Percentiles rank a stretch among this genome's conserved stretches.
These are phyloP conservation scores for Trematocara macrostoma DNA, from an alignment of 2,113 vertebrate species.

Conservation along the genomic window DNA sequence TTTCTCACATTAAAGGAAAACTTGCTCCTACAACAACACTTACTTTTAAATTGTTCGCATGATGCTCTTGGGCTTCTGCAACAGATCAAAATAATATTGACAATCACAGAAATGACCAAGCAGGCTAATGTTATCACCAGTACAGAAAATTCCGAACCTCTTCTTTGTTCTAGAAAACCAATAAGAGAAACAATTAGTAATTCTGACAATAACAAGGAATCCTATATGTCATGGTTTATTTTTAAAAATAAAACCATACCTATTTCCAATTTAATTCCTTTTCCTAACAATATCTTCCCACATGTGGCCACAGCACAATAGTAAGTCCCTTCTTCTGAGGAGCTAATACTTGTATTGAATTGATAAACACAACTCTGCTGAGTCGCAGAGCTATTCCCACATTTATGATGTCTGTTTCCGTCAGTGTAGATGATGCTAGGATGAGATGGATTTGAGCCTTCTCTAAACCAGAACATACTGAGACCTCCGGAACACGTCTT, in stretches of 20 bases:
- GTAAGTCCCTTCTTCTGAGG: neutral
- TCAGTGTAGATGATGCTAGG: neutral
- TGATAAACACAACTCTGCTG: neutral
- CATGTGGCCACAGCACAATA: neutral
- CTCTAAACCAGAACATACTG: neutral
- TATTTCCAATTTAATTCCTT: fast-evolving
- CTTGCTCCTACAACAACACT: neutral
- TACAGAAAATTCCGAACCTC: neutral
- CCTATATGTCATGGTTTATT: fast-evolving
- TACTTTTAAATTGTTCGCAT: neutral
- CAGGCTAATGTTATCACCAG: neutral
- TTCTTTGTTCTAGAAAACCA: fast-evolving
- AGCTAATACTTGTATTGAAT: fast-evolving
- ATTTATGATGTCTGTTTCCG: fast-evolving
- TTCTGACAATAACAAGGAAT: fast-evolving
- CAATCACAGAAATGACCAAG: neutral
- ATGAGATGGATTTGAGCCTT: neutral
- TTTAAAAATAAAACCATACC: neutral
- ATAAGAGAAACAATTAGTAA: neutral
- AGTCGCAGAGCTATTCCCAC: fast-evolving
- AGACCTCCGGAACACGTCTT: fast-evolving
- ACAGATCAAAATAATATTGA: neutral
- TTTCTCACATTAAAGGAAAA: neutral
- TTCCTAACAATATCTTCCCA: neutral
- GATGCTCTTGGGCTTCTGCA: neutral